A percentile compares a stretch with the other conserved stretches of the same genome.
These are phyloP conservation scores for Megathymus violae DNA, from an alignment of 1,140 invertebrate genomes.

Conservation along the genomic window DNA sequence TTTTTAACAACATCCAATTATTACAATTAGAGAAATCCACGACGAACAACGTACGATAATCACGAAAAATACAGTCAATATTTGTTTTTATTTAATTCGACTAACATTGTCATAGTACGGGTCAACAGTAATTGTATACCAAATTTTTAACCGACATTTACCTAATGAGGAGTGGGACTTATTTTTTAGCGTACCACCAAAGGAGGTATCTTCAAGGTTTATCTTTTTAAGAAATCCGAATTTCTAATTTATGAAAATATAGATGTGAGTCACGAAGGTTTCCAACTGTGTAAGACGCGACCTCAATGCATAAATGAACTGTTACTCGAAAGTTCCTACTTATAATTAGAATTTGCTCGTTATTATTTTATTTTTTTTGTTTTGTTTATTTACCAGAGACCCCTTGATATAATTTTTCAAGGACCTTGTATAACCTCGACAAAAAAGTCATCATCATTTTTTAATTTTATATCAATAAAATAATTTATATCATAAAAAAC, in stretches of 20 bases:
- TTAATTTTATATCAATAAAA: no score
- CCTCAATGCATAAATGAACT: conserved; percentile 11
- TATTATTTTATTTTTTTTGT: not conserved
- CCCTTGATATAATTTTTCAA: no score
- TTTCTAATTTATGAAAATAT: conserved; percentile 26
- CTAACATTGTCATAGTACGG: not conserved
- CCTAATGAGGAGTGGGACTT: conserved; percentile 19
- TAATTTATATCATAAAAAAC: no score
- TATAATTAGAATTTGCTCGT: no score
- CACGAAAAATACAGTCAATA: not conserved
- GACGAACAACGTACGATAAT: no score
- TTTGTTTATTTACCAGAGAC: no score
- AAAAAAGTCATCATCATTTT: no score
- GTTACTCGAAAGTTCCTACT: not conserved
- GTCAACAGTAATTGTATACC: conserved; percentile 22
- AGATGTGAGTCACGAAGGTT: conserved; percentile 10
- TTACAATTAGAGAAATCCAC: no score
- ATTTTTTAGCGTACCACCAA: conserved; percentile 23
- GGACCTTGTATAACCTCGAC: no score
- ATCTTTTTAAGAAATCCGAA: conserved; percentile 17
- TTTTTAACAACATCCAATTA: no score
- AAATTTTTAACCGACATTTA: conserved; percentile 9
- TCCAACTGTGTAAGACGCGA: conserved; percentile 7
- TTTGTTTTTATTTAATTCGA: not conserved
- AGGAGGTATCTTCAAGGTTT: conserved; percentile 24